These are phyloP conservation scores for Raja brachyura DNA, from an alignment of 2,113 vertebrate genomes.

Conservation along the genomic window DNA sequence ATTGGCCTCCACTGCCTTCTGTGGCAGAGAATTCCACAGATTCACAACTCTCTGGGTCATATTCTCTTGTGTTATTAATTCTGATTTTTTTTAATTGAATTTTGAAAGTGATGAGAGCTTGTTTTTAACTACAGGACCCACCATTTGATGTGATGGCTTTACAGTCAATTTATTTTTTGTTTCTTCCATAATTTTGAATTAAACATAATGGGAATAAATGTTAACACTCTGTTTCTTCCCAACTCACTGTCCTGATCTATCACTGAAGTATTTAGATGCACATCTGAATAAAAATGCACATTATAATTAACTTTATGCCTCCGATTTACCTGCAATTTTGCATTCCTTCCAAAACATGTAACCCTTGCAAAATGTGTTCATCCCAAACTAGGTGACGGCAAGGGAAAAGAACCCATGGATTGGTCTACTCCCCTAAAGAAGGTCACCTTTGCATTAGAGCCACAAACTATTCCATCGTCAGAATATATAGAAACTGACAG, in stretches of 20 bases:
- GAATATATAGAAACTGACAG: conserved; percentile 29
- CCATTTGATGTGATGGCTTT: not conserved
- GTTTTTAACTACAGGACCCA: not conserved
- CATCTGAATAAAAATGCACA: not conserved
- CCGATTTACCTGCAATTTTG: not conserved
- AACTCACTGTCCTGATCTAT: not conserved
- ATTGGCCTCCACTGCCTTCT: too few relatives aligned
- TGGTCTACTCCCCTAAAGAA: conserved; percentile 22
- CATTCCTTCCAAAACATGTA: not conserved
- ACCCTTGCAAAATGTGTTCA: not conserved
- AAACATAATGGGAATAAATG: not conserved
- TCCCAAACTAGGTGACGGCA: conserved; percentile 10
- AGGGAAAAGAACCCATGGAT: not conserved
- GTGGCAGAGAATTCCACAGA: too few relatives aligned
- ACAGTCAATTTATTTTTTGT: too few relatives aligned
- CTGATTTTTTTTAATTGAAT: not conserved
- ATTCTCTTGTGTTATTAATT: not conserved
- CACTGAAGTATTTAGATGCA: not conserved
- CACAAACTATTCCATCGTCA: conserved; percentile 18
- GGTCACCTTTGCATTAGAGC: conserved; percentile 29
- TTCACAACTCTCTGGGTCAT: too few relatives aligned
- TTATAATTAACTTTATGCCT: not conserved
- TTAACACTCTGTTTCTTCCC: not conserved
- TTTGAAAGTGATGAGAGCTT: too few relatives aligned
- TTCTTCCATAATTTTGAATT: not conserved